phyloP scores from a whole-genome alignment of 2,888 invertebrate species.

The Phalera bucephala region DNA sequence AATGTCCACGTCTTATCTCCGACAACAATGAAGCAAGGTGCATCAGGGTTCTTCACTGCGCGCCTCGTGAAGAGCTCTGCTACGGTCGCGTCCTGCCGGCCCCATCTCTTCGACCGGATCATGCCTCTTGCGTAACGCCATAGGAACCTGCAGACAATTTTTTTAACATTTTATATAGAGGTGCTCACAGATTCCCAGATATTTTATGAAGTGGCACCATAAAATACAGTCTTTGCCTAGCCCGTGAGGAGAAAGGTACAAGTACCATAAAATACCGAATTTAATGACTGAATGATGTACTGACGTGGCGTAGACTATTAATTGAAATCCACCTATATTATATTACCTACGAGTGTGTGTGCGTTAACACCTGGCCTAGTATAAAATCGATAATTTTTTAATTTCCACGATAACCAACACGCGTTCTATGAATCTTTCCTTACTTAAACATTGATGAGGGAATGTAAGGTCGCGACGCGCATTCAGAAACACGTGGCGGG shows the following conservation, averaged over 20 bases:
- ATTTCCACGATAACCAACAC: background rate
- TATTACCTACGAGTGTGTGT: no score
- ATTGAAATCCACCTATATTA: no score
- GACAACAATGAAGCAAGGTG: conserved; percentile 86
- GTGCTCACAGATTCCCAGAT: no score
- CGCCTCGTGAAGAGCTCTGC: conserved; percentile 84
- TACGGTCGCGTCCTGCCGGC: conserved; percentile 83
- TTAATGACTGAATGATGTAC: no score
- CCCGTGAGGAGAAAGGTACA: no score
- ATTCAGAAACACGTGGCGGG: background rate
- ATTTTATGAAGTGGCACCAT: background rate
- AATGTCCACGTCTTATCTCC: conserved; percentile 87
- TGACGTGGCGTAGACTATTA: background rate
- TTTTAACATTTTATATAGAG: background rate
- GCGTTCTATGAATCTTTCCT: no score
- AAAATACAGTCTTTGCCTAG: no score
- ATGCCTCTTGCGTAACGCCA: conserved; percentile 81
- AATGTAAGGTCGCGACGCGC: background rate
- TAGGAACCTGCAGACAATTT: conserved; percentile 71
- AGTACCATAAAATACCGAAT: no score
- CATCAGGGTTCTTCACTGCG: conserved; percentile 83
- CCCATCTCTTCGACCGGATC: conserved; percentile 75
- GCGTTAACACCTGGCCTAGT: no score
- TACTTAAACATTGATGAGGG: background rate
- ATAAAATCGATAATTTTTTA: background rate